Evolutionary conservation across 2,113 vertebrate species (phyloP), one percentile per base, ranked within the genome.

Genomic region (Desmodus rotundus): DNA sequence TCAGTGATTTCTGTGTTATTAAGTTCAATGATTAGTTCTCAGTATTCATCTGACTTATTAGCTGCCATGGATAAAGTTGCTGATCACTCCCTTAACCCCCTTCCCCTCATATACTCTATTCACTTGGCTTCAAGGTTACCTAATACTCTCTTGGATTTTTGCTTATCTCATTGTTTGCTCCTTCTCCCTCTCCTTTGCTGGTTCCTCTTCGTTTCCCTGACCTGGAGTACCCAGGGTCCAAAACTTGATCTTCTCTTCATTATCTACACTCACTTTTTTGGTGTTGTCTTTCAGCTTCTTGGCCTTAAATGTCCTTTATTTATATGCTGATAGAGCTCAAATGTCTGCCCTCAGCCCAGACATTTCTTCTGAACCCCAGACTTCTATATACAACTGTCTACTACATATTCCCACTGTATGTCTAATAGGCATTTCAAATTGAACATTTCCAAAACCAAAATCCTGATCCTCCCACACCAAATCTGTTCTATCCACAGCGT

Each of bases 401-500:
- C n/a, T 47, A 77, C 52, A 7, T 28, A 50, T 78, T 70, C 80
- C 36, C 3, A 50, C 47, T 96, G 45, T n/a, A 31, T 94, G 61
- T 91, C 82, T 94, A 88, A 70, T 8, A 85, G 31, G 43, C 54
- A 80, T 73, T 43, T 94, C 88, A 89, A 28, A 81, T 70, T 73
- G 80, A 89, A 83, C 80, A 86, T 73, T 87, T 92, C 84, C 68
- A 83, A 89, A 93, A 92, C n/a, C 41, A 12, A 86, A 78, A 47
- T 96, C n/a, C 36, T 89, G 26, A 82, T 54, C 83, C 88, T 93
- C 91, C 84, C 68, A 95, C 91, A 47, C 65, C 67, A 95, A 95
- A 50, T 92, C 87, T 95, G 89, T 95, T 96, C 65, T 81, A 4
- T 41, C 74, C 63, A 78, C 73, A 65, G 43, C 73, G 89, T 89